Percentiles rank a stretch among this genome's conserved stretches.
Conservation (phyloP, 2,113 vertebrate genomes). For the Dasyprocta punctata region DNA sequence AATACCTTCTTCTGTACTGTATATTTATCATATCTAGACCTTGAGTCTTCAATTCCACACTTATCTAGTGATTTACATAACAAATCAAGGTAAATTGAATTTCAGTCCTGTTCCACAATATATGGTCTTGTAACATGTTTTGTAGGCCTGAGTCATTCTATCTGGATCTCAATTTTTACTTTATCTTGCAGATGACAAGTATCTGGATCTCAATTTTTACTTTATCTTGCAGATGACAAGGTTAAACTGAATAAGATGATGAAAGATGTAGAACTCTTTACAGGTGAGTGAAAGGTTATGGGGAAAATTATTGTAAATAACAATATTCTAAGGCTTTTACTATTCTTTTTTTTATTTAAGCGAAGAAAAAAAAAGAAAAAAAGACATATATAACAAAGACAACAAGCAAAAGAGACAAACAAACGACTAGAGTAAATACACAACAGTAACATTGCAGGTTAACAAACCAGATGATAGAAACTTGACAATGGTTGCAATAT, state of each 20-base stretch:
- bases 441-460: too few relatives aligned
- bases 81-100: constrained; percentile 1
- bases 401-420: too few relatives aligned
- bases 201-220: not conserved
- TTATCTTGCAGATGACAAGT: too few relatives aligned
- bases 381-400: too few relatives aligned
- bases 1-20: not conserved
- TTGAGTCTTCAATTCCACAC: not conserved
- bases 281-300: constrained; percentile 47
- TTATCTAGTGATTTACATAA: not conserved
- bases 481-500: too few relatives aligned
- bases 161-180: not conserved
- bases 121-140: not conserved
- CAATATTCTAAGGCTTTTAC: not conserved
- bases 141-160: not conserved
- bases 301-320: not conserved
- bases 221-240: constrained; percentile 44
- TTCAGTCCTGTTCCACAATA: not conserved
- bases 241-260: not conserved
- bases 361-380: too few relatives aligned
- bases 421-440: too few relatives aligned
- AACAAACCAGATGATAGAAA: too few relatives aligned
- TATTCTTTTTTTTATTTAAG: too few relatives aligned
- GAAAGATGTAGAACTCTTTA: not conserved
- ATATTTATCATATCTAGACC: not conserved